phyloP scores from a whole-genome alignment of 1,140 invertebrate species.

The Penaeus indicus region DNA sequence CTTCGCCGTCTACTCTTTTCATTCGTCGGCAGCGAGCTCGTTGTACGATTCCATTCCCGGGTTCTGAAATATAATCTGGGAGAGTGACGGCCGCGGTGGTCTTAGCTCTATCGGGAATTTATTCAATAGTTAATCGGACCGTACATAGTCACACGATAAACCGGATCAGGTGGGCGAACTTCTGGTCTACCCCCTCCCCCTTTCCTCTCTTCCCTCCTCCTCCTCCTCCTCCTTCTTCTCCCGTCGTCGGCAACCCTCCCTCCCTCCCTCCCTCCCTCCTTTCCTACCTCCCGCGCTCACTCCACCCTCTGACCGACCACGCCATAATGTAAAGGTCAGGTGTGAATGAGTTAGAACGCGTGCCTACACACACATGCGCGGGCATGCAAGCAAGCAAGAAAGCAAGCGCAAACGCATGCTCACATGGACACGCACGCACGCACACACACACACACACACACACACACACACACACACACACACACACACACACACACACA shows the following conservation, averaged over 20 bases:
- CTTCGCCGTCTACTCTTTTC: not conserved
- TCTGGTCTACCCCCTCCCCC: not conserved
- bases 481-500: too few relatives aligned
- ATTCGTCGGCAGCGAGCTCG: not conserved
- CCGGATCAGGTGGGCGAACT: slow-evolving; percentile 3
- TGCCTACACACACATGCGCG: not conserved
- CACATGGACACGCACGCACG: too few relatives aligned
- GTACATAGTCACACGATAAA: slow-evolving; percentile 33
- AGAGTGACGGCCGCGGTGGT: slow-evolving; percentile 11
- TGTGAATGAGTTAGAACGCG: slow-evolving; percentile 45
- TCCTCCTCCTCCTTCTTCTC: not conserved
- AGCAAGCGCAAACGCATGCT: too few relatives aligned
- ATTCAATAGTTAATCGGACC: slow-evolving; percentile 1
- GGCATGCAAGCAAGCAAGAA: too few relatives aligned
- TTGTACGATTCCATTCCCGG: too few relatives aligned
- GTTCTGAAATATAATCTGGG: too few relatives aligned
- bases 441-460: too few relatives aligned
- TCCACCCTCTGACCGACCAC: not conserved
- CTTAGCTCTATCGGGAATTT: slow-evolving; percentile 10
- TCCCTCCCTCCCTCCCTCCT: slow-evolving; percentile 4
- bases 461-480: too few relatives aligned
- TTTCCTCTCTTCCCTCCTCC: not conserved
- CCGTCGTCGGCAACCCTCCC: not conserved
- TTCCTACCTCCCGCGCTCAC: not conserved
- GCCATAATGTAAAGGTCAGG: slow-evolving; percentile 42